Percentiles rank a stretch among this genome's conserved stretches.
Evolutionary conservation across 2,113 vertebrate genomes (phyloP).

Genomic region (Pleuronectes platessa): DNA sequence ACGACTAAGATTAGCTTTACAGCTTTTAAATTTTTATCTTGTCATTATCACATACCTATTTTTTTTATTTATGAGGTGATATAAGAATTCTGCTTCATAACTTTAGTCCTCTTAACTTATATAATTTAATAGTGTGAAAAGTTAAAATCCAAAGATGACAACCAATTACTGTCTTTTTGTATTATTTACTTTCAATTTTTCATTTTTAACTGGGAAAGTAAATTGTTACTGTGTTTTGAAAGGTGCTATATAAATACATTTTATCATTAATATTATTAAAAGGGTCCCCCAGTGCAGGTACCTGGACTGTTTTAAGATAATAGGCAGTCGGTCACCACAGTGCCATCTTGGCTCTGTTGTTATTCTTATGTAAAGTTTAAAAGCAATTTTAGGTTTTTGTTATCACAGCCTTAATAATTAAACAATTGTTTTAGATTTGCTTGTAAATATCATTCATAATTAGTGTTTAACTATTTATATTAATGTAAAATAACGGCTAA

Average conservation of each 20-base stretch:
- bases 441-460: too few species aligned
- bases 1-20: not conserved
- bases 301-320: too few species aligned
- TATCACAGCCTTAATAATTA: not conserved
- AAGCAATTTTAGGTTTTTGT: not conserved
- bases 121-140: slow-evolving; percentile 4
- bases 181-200: not conserved
- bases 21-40: not conserved
- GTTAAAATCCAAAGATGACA: not conserved
- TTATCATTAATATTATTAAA: not conserved
- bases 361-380: slow-evolving; percentile 47
- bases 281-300: not conserved
- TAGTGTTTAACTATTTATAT: slow-evolving; percentile 13
- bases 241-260: not conserved
- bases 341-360: slow-evolving; percentile 4
- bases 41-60: too few species aligned
- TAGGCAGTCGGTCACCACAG: not conserved
- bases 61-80: slow-evolving; percentile 10
- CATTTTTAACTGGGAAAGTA: not conserved
- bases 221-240: not conserved
- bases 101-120: too few species aligned
- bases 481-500: slow-evolving; percentile 9
- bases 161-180: slow-evolving; percentile 7
- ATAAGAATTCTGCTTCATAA: slow-evolving; percentile 11
- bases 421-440: too few species aligned